These are phyloP conservation scores for Macrosiphum euphorbiae DNA, from an alignment of 2,888 invertebrate genomes.

Conservation along the genomic window DNA sequence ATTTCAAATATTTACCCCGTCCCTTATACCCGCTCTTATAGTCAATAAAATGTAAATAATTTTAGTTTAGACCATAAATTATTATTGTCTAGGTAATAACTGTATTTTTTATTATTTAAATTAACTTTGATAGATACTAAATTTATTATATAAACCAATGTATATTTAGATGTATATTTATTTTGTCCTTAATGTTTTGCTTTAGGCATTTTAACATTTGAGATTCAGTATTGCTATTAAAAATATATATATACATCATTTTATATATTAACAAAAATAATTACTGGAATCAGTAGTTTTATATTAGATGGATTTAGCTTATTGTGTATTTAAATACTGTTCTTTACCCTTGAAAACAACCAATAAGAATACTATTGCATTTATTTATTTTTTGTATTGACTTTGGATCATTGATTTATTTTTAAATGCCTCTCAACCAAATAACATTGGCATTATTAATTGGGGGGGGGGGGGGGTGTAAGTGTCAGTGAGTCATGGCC, in stretches of 20 bases:
- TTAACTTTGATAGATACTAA: constrained; percentile 56
- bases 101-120: constrained; percentile 50
- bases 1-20: constrained; percentile 47
- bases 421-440: neutral
- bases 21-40: constrained; percentile 31
- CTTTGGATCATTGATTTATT: neutral
- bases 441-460: neutral
- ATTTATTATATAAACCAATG: constrained; percentile 48
- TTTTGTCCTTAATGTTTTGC: constrained; percentile 50
- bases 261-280: constrained; percentile 44
- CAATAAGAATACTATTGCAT: constrained; percentile 19
- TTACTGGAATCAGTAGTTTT: neutral
- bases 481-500: neutral
- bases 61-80: constrained; percentile 43
- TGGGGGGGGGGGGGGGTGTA: neutral
- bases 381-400: constrained; percentile 32
- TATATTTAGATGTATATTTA: constrained; percentile 57
- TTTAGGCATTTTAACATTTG: constrained; percentile 53
- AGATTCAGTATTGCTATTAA: constrained; percentile 42
- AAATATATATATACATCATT: neutral
- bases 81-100: constrained; percentile 46
- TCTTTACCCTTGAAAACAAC: neutral
- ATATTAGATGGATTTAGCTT: neutral
- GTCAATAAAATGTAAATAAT: constrained; percentile 53
- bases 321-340: constrained; percentile 36